phyloP scores from a whole-genome alignment of 92 coral and sea anemone species.

The Parazoanthus swiftii region DNA sequence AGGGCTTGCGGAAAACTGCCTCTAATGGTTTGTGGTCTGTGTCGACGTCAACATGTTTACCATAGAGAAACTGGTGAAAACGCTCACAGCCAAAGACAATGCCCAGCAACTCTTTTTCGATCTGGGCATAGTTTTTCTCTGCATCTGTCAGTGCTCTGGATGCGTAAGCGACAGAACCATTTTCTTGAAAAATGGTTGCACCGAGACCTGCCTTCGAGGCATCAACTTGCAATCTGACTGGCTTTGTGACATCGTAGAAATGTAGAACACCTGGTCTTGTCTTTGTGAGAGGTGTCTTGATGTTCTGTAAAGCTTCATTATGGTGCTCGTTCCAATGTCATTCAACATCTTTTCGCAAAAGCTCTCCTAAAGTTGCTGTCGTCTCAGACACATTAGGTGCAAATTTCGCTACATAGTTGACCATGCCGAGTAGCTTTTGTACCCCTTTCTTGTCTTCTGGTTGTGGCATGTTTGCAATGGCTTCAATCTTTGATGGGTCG shows the following conservation, averaged over 20 bases:
- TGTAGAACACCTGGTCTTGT: conserved; percentile 40
- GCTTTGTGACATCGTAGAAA: conserved; percentile 34
- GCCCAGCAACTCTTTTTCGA: conserved; percentile 45
- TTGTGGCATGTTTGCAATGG: conserved; percentile 40
- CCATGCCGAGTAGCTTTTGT: conserved; percentile 33
- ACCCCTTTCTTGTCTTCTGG: conserved; percentile 43
- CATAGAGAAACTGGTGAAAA: conserved; percentile 10
- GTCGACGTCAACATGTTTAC: not conserved
- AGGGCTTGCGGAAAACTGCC: too few species aligned
- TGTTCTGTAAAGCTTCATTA: conserved; percentile 35
- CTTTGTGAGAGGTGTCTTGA: conserved; percentile 43
- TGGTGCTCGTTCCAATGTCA: conserved; percentile 47
- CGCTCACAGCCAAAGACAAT: too few species aligned
- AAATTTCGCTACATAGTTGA: conserved; percentile 31
- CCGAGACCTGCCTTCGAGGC: conserved; percentile 51
- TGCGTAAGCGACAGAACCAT: conserved; percentile 37
- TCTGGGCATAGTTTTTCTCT: conserved; percentile 37
- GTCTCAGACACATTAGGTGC: not conserved
- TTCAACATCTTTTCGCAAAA: conserved; percentile 30
- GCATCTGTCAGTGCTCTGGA: conserved; percentile 47
- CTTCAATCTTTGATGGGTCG: conserved; percentile 47
- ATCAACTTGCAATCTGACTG: conserved; percentile 46
- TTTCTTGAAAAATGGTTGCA: conserved; percentile 11
- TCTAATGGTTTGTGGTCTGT: too few species aligned
- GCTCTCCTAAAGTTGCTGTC: conserved; percentile 41